A percentile compares a stretch with the other conserved stretches of the same genome.
Evolutionary conservation across 2,888 invertebrate genomes (phyloP).

Genomic region (Cephus sareptanus): DNA sequence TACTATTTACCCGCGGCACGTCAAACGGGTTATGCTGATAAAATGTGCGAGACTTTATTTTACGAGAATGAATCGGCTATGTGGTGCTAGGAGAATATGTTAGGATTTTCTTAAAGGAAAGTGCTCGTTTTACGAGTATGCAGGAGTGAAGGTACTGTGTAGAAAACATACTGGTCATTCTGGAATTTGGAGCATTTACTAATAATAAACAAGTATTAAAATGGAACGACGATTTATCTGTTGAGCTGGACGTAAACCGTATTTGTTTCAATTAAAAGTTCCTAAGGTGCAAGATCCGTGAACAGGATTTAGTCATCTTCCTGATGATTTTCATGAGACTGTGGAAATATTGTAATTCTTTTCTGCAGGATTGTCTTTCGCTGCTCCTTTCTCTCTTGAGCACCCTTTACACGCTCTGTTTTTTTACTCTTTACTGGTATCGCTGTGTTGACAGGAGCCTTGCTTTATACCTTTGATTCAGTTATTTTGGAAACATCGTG

Average conservation of each 20-base stretch:
- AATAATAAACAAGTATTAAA: background rate
- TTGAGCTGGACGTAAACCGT: background rate
- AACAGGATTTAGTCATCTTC: background rate
- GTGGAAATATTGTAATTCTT: background rate
- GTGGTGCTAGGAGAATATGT: background rate
- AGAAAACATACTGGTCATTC: background rate
- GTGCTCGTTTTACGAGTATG: background rate
- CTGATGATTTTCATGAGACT: background rate
- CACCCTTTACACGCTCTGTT: background rate
- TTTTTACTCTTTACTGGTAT: background rate
- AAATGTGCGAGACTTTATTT: background rate
- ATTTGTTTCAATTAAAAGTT: background rate
- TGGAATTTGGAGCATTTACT: background rate
- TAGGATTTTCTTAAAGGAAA: background rate
- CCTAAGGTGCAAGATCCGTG: background rate
- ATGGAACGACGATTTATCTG: background rate
- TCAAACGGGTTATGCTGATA: background rate
- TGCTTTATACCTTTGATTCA: background rate
- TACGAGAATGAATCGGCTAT: background rate
- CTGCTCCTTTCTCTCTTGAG: background rate
- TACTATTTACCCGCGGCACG: constrained; percentile 28
- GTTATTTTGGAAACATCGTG: background rate
- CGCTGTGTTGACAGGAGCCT: background rate
- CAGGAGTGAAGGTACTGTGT: background rate
- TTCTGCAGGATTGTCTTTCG: background rate